phyloP scores from a whole-genome alignment of 2,113 vertebrate genomes.

The Pluvianellus socialis region DNA sequence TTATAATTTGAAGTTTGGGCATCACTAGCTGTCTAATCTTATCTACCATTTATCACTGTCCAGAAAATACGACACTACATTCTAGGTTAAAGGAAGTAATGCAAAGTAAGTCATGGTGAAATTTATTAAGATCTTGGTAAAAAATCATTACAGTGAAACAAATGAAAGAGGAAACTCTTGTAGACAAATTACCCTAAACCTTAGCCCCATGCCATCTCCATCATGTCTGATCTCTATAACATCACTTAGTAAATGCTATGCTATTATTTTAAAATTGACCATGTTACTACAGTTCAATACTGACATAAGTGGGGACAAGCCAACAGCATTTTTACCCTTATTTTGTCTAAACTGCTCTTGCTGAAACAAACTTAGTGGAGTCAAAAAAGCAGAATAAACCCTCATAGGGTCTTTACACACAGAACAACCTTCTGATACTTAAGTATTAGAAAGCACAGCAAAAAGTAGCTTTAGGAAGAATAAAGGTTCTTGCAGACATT shows the following conservation, averaged over 20 bases:
- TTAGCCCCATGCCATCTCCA: background rate
- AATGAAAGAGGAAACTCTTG: background rate
- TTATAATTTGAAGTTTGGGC: background rate
- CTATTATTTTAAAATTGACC: background rate
- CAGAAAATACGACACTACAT: background rate
- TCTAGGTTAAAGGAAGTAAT: background rate
- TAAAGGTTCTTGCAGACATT: background rate
- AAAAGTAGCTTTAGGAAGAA: background rate
- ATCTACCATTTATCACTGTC: background rate
- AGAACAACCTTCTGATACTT: background rate
- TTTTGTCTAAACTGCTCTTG: background rate
- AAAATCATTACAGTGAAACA: background rate
- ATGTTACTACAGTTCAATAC: background rate
- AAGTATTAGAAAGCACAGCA: background rate
- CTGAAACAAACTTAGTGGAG: background rate
- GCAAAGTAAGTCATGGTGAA: background rate
- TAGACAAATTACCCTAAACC: background rate
- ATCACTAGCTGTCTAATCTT: background rate
- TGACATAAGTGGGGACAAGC: background rate
- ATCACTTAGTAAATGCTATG: background rate
- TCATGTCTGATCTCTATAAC: background rate
- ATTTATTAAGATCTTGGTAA: background rate
- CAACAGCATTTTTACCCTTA: background rate
- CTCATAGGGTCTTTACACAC: background rate
- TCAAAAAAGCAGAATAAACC: background rate